phyloP scores from a whole-genome alignment of 2,113 vertebrate species.

The Clarias magur region DNA sequence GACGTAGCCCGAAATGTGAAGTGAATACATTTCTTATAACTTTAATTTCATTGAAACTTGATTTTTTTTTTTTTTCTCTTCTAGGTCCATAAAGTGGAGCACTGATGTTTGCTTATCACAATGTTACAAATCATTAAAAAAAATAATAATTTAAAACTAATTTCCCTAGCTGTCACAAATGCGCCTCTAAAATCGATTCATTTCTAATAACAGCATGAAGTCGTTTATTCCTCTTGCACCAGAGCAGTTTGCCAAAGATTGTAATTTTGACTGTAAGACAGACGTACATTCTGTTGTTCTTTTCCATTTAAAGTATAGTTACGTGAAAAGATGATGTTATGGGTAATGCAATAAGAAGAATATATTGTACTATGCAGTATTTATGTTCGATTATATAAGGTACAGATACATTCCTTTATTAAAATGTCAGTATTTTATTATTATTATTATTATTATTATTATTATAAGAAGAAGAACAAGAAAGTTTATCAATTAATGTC shows the following conservation, averaged over 20 bases:
- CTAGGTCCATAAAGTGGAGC: background rate
- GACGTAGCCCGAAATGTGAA: background rate
- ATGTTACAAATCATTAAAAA: background rate
- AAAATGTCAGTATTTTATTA: background rate
- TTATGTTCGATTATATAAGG: background rate
- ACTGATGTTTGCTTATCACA: background rate
- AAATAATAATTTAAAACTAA: too few relatives aligned
- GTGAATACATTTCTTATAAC: background rate
- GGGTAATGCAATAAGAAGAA: background rate
- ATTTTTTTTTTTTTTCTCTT: background rate
- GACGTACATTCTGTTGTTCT: background rate
- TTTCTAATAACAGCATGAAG: background rate
- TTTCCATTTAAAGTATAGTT: background rate
- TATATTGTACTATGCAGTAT: conserved; percentile 6
- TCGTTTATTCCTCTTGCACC: background rate
- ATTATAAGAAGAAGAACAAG: background rate
- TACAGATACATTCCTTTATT: background rate
- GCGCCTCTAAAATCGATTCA: background rate
- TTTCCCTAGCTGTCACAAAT: background rate
- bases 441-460: background rate
- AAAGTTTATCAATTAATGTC: background rate
- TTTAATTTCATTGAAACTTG: background rate
- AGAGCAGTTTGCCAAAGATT: background rate
- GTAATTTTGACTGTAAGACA: background rate
- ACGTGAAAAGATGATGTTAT: background rate